These are phyloP conservation scores for Drosophila erecta DNA, from an alignment of 1,140 invertebrate genomes.

Conservation along the genomic window DNA sequence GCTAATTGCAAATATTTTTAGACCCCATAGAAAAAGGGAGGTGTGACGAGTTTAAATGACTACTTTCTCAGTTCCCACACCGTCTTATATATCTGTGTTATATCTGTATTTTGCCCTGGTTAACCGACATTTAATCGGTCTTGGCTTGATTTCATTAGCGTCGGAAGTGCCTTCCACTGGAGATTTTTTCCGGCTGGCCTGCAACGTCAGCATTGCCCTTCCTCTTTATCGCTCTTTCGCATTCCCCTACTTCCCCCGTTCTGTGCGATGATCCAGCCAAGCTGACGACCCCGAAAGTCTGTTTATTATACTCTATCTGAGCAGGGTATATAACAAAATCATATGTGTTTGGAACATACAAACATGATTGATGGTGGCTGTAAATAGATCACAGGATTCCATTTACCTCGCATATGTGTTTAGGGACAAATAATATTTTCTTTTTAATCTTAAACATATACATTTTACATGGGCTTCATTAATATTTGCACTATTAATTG, in stretches of 20 bases:
- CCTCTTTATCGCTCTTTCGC: constrained; percentile 13
- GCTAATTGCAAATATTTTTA: no score
- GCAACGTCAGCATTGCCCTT: constrained; percentile 44
- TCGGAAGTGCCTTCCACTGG: constrained; percentile 19
- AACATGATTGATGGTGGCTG: neutral
- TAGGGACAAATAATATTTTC: neutral
- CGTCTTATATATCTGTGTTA: neutral
- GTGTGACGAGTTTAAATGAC: neutral
- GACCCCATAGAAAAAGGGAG: no score
- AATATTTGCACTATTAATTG: no score
- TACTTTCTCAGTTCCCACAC: neutral
- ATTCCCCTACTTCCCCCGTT: constrained; percentile 1
- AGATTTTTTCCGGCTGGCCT: constrained; percentile 25
- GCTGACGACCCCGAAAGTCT: constrained; percentile 48
- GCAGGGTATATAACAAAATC: neutral
- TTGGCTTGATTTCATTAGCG: constrained; percentile 13
- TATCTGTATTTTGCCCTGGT: neutral
- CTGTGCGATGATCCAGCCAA: constrained; percentile 45
- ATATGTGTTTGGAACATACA: neutral
- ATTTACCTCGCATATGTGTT: neutral
- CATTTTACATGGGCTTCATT: neutral
- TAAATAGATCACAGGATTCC: neutral
- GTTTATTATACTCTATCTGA: constrained; percentile 1
- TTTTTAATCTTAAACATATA: neutral
- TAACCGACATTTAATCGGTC: constrained; percentile 19